phyloP scores from a whole-genome alignment of 2,888 invertebrate genomes.

The Tetragnatha montana region DNA sequence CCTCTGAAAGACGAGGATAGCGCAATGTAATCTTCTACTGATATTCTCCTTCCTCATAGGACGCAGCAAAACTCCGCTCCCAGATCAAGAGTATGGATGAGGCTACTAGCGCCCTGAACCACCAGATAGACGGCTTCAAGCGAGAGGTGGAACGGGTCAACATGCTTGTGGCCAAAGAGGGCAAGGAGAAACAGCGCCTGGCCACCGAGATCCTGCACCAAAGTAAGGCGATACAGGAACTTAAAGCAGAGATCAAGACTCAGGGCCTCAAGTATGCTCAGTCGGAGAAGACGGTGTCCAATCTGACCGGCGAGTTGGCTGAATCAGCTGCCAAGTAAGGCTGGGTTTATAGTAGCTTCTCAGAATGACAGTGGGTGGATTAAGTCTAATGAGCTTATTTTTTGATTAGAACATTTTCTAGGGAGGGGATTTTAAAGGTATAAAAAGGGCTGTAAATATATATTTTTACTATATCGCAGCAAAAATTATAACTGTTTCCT shows the following conservation, averaged over 20 bases:
- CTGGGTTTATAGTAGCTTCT: too few relatives aligned
- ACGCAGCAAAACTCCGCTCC: background rate
- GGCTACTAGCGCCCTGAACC: background rate
- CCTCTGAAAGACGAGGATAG: too few relatives aligned
- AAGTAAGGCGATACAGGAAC: background rate
- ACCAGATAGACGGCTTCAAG: slow-evolving; percentile 2
- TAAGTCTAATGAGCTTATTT: too few relatives aligned
- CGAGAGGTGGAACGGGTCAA: background rate
- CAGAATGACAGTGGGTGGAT: too few relatives aligned
- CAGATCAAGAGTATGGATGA: background rate
- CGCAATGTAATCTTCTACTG: background rate
- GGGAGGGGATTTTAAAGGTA: too few relatives aligned
- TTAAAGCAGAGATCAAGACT: slow-evolving; percentile 20
- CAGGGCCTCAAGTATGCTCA: background rate
- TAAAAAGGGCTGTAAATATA: too few relatives aligned
- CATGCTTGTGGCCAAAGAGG: background rate
- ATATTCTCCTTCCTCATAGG: slow-evolving; percentile 29
- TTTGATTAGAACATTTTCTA: too few relatives aligned
- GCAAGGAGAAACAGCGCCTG: slow-evolving; percentile 29
- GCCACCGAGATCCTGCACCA: background rate
- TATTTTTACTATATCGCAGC: too few relatives aligned
- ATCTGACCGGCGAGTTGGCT: slow-evolving; percentile 5
- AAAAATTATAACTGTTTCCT: too few relatives aligned
- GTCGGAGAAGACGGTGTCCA: slow-evolving; percentile 24
- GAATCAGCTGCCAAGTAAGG: slow-evolving; percentile 10